Evolutionary conservation across 2,888 invertebrate species (phyloP), one percentile per base, ranked within the genome.

Genomic region (Coelopa pilipes): DNA sequence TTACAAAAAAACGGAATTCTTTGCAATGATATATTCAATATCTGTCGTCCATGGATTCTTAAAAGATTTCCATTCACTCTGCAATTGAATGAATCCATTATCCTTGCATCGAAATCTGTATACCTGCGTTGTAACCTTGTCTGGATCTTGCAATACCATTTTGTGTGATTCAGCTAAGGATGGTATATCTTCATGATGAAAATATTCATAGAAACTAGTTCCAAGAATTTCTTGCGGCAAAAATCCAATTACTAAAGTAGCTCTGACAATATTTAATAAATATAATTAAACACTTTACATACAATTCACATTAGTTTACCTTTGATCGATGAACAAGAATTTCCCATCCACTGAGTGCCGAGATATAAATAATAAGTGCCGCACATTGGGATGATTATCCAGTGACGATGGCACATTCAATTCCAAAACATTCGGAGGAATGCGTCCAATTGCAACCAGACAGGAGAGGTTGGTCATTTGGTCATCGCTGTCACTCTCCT

Each of bases 11-110:
- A 95, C 90, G 0, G 92, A 93, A 88, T 97, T 96, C 86, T 94
- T 95, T 0, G 96, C 94, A 78, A 96, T 93, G 77, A 97, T 90
- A 84, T 94, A 96, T 83, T 98, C 97, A 76, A 96, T 92, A 83
- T 97, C 97, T 88, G 96, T 96, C 0, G 97, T 97, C 97, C 97
- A 97, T 0, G 98, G 98, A 88, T 97, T 97, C 81, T 92, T 92
- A 86, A 98, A 97, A 0, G 94, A 92, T 80, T 93, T 95, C 92
- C 96, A 96, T 83, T 93, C 93, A 76, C 96, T 96, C 82, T 93
- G 93, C 17, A 97, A 87, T 70, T 91, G 90, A 49, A 88, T 82
- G 81, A 91, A 93, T 3, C 90, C 89, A 70, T 94, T 94, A 81
- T 93, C 93, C 87, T 96, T 96, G 60, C 92, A 91, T 74, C 94